A percentile compares a stretch with the other conserved stretches of the same genome.
phyloP scores from a whole-genome alignment of 30 jellyfish, hydroid and myxozoan genomes.

The Turritopsis rubra region DNA sequence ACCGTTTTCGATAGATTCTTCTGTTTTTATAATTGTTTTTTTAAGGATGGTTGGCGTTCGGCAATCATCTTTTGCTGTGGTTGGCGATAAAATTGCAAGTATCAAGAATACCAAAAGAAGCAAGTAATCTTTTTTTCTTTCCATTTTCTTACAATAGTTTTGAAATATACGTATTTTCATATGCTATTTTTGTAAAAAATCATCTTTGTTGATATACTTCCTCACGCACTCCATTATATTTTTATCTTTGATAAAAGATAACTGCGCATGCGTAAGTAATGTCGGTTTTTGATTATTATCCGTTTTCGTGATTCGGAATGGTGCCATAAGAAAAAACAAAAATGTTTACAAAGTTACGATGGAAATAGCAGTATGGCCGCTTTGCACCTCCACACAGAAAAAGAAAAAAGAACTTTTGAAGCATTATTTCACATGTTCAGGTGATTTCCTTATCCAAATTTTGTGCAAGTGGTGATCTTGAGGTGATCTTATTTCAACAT shows the following conservation, averaged over 20 bases:
- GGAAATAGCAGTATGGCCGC: not conserved
- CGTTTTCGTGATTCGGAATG: not conserved
- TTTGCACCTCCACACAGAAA: not conserved
- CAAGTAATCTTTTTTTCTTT: not conserved
- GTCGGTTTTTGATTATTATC: not conserved
- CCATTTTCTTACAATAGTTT: not conserved
- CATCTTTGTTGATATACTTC: not conserved
- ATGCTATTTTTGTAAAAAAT: not conserved
- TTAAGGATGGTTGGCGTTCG: not conserved
- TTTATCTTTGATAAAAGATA: not conserved
- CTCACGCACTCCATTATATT: not conserved
- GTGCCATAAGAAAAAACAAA: not conserved
- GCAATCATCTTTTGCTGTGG: not conserved
- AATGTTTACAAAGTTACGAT: not conserved
- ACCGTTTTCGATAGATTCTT: conserved; percentile 9
- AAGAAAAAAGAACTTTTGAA: not conserved
- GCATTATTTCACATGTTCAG: not conserved
- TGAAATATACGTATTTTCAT: not conserved
- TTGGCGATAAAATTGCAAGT: not conserved
- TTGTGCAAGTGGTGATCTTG: not conserved
- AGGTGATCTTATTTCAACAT: too few relatives aligned
- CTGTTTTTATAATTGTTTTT: not conserved
- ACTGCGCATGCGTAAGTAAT: not conserved
- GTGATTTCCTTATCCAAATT: not conserved
- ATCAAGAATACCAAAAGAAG: not conserved